phyloP scores from a whole-genome alignment of 2,797 vertebrate species.

The Babyrousa celebensis region DNA sequence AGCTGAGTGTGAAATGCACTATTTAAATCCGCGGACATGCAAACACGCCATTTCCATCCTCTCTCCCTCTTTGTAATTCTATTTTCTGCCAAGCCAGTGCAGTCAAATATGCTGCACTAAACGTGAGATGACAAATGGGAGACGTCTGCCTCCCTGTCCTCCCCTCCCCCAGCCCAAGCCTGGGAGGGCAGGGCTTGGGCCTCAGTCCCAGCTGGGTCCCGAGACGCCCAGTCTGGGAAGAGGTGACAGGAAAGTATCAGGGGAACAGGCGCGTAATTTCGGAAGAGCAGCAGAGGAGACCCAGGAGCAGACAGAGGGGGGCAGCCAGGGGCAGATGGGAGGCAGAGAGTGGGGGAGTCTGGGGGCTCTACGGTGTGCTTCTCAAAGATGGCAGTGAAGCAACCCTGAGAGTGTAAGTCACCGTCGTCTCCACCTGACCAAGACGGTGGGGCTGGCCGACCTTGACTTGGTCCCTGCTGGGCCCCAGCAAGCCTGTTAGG shows the following conservation, averaged over 20 bases:
- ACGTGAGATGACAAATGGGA: neutral
- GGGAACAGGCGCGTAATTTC: neutral
- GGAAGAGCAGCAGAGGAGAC: neutral
- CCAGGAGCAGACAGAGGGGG: neutral
- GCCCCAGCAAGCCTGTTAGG: neutral
- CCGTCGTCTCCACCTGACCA: fast-evolving
- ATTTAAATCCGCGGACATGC: neutral
- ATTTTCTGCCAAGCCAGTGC: neutral
- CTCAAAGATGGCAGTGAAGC: neutral
- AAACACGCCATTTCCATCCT: neutral
- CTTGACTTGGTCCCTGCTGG: neutral
- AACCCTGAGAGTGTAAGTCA: no score
- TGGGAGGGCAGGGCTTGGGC: neutral
- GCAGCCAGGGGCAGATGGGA: neutral
- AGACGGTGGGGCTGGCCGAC: neutral
- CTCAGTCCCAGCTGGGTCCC: neutral
- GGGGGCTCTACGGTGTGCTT: fast-evolving
- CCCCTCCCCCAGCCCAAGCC: neutral
- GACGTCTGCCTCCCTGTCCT: neutral
- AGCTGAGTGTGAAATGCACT: neutral
- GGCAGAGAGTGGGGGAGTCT: no score
- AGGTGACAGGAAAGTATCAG: neutral
- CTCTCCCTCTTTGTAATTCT: neutral
- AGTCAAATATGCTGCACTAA: neutral
- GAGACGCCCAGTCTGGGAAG: neutral